Conservation (phyloP, 2,113 vertebrate species). For the Sisor rabdophorus region DNA sequence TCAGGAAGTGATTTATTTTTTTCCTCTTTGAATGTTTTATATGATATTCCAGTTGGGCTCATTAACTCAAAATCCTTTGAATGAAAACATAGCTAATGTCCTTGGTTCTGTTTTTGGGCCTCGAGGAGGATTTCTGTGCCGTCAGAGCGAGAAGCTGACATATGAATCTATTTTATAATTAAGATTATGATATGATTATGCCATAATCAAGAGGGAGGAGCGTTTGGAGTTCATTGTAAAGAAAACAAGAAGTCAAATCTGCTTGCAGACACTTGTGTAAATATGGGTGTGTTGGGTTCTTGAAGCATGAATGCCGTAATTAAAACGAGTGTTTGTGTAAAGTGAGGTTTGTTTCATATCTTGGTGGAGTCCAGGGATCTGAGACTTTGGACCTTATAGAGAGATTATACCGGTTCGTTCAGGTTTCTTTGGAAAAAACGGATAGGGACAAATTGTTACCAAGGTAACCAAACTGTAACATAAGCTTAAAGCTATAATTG, state of each 20-base stretch:
- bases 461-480: too few relatives aligned
- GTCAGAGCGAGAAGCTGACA: slow-evolving; percentile 55
- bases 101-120: slow-evolving; percentile 47
- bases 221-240: slow-evolving; percentile 19
- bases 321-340: not conserved
- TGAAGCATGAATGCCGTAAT: not conserved
- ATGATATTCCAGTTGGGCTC: too few relatives aligned
- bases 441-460: not conserved
- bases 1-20: too few relatives aligned
- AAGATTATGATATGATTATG: too few relatives aligned
- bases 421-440: not conserved
- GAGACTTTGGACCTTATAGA: not conserved
- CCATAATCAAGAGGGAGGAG: not conserved
- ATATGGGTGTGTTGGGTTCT: not conserved
- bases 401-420: too few relatives aligned
- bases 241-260: not conserved
- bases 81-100: slow-evolving; percentile 3
- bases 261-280: slow-evolving; percentile 16
- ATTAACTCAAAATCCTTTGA: too few relatives aligned
- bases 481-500: too few relatives aligned
- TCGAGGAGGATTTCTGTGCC: not conserved
- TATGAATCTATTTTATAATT: slow-evolving; percentile 37
- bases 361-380: not conserved
- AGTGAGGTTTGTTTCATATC: not conserved
- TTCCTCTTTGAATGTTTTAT: too few relatives aligned